Evolutionary conservation across 2,888 invertebrate genomes (phyloP).

Genomic region (Thumatha senex): DNA sequence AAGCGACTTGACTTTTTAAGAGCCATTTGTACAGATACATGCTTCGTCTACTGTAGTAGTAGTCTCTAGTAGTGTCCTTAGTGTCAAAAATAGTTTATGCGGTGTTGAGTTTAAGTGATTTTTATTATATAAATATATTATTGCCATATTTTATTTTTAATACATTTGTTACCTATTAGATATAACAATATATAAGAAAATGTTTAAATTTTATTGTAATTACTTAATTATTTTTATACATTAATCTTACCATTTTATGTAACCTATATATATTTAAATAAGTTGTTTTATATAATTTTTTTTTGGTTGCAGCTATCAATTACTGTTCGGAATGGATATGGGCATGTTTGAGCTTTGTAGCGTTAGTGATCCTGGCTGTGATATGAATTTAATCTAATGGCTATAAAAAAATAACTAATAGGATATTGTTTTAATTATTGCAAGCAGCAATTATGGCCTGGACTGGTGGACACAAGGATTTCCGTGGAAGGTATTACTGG

Average conservation of each 20-base stretch:
- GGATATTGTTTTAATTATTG: constrained; percentile 69
- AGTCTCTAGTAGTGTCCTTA: too few relatives aligned
- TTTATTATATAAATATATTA: too few relatives aligned
- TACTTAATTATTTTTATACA: too few relatives aligned
- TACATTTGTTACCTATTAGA: too few relatives aligned
- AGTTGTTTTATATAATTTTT: constrained; percentile 41
- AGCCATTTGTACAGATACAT: too few relatives aligned
- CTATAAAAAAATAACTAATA: constrained; percentile 58
- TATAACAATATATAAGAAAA: too few relatives aligned
- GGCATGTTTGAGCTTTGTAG: constrained; percentile 79
- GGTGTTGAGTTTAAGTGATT: too few relatives aligned
- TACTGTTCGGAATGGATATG: constrained; percentile 81
- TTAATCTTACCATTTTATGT: background rate
- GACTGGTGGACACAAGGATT: constrained; percentile 85
- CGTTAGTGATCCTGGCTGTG: constrained; percentile 75
- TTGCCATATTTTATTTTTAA: too few relatives aligned
- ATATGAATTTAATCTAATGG: constrained; percentile 70
- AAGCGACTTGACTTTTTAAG: too few relatives aligned
- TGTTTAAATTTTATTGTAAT: too few relatives aligned
- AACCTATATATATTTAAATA: constrained; percentile 18
- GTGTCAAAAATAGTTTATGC: too few relatives aligned
- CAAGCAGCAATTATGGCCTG: constrained; percentile 83
- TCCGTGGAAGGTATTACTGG: constrained; percentile 85
- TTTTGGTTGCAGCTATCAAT: constrained; percentile 81
- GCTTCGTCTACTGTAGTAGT: too few relatives aligned